Base-by-base conservation (phyloP, 2,113 vertebrate genomes). In the Chlorodrepanis virens region DNA sequence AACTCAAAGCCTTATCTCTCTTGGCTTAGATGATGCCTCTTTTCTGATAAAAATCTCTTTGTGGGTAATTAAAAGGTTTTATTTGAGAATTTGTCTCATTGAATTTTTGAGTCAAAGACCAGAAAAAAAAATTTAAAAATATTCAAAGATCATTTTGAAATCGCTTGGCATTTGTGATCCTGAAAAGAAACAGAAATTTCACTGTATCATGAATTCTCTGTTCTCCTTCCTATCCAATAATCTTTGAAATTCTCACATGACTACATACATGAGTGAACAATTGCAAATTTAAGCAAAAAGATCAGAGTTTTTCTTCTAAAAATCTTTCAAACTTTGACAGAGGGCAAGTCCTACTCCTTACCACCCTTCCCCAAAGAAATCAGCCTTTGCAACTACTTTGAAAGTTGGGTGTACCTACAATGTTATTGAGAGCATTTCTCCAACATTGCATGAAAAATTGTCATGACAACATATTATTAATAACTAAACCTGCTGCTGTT, bases 391-490 rank as follows among this genome's bases (percentile, higher is more conserved):
- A 86, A 45, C 31, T 91, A 85, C 47, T 87, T 92, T 81, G n/a
- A 65, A 92, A 83, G 72, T 70, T 92, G 72, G 12, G 82, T 90
- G 68, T 63, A 74, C 90, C 93, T 91, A 89, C 40, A 91, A 70
- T 81, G 67, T 75, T 87, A 77, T 80, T 77, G 74, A 85, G 82
- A 94, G 50, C 60, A 68, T 92, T 95, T 96, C 92, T 88, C 76
- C 75, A 87, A 79, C 72, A 75, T 27, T 82, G 52, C 60, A 80
- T 75, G 87, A 83, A 95, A 96, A 95, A 95, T 97, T 96, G 94
- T 96, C 96, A 97, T 96, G 96, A 97, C 93, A 97, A 97, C 94
- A 94, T 93, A 95, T 94, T 96, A 97, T 96, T 95, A 97, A 96
- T 95, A 97, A 95, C 93, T 92, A 78, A 88, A 93, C 61, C 93